Base-by-base conservation (phyloP, 2,888 invertebrate species). In the Macrophya annulata region DNA sequence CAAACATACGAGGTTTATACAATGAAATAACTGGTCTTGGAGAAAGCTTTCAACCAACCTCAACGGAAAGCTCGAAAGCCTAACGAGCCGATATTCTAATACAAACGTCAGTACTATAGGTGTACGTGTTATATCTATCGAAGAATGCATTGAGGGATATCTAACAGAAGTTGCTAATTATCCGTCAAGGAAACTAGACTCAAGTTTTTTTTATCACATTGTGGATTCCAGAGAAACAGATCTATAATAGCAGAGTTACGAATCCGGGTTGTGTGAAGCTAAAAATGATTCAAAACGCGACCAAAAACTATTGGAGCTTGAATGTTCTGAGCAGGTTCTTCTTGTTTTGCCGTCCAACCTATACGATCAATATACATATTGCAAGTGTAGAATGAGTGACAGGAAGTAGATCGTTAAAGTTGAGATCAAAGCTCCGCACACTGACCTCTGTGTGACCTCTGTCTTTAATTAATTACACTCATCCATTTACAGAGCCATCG, bases 341-440 rank as follows among this genome's bases (percentile, higher is more conserved):
- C 43, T 17, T 9, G 62, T 43, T 81, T 43, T 21, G 40, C 81
- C 40, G 37, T 31, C 55, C 55, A 40, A 43, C 40, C 8, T 40
- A n/a, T 43, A 40, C 81, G 43, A 81, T 81, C 81, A 43, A 81
- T 81, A 62, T 40, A 81, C 31, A n/a, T 45, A 51, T 77, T 25
- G 62, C 40, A 21, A 81, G 59, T 81, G 25, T 81, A 21, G 12
- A n/a, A 77, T 55, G 17, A 77, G 9, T 4, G 59, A 31, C 37
- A 62, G 59, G 48, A 51, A 15, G 62, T 12, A 81, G 40, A 62
- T 81, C n/a, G 31, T 79, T 79, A 62, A 62, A 62, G 62, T 62
- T 21, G n/a, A 59, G 79, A 81, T 62, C 79, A 43, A 81, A 81
- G 37, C 62, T 62, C 43, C 62, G 40, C 17, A 40, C 62, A 81